Evolutionary conservation across 2,797 vertebrate genomes (phyloP).

Genomic region (Parambassis ranga): DNA sequence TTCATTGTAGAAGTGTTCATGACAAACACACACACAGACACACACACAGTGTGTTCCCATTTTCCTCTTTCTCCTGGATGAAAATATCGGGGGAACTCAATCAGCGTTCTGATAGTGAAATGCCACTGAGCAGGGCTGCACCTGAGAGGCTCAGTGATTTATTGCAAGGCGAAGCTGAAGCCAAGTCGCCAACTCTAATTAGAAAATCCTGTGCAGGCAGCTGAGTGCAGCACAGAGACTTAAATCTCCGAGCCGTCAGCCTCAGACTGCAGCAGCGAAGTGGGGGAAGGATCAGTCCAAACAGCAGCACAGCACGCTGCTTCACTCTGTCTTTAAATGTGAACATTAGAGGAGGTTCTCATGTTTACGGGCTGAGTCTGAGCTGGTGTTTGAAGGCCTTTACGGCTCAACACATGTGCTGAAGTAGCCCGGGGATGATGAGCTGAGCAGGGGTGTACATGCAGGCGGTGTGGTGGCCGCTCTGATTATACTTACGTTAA

Average conservation of each 20-base stretch:
- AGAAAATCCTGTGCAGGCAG: conserved; percentile 82
- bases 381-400: too few relatives aligned
- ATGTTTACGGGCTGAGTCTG: too few relatives aligned
- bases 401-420: too few relatives aligned
- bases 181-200: conserved; percentile 82
- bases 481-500: too few relatives aligned
- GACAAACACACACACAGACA: neutral
- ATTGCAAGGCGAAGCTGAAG: conserved; percentile 76
- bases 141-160: conserved; percentile 82
- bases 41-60: neutral
- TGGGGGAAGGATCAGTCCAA: conserved; percentile 17
- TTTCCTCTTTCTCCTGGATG: conserved; percentile 29
- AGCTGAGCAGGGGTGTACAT: too few relatives aligned
- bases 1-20: too few relatives aligned
- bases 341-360: neutral
- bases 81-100: conserved; percentile 73
- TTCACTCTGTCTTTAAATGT: neutral
- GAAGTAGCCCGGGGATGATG: too few relatives aligned
- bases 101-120: conserved; percentile 77
- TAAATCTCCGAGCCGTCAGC: conserved; percentile 73
- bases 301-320: neutral
- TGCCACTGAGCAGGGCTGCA: conserved; percentile 72
- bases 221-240: conserved; percentile 72
- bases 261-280: conserved; percentile 63
- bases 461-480: too few relatives aligned